These are phyloP conservation scores for Latrodectus elegans DNA, from an alignment of 2,888 invertebrate species.

Conservation along the genomic window DNA sequence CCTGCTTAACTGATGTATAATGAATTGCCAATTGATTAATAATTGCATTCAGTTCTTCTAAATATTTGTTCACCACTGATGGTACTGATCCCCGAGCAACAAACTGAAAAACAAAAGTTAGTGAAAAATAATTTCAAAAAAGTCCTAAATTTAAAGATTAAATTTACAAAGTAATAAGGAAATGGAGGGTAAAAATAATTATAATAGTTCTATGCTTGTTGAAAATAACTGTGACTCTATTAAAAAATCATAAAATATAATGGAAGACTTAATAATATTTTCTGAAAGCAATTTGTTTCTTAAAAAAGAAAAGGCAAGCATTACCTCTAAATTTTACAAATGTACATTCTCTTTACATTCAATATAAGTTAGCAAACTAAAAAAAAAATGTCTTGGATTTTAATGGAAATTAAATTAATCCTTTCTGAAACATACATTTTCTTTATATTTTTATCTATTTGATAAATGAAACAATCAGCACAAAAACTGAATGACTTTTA, in stretches of 20 bases:
- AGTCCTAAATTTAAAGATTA: too few relatives aligned
- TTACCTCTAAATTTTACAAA: too few relatives aligned
- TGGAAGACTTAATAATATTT: too few relatives aligned
- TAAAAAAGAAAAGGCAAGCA: too few relatives aligned
- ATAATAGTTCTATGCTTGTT: not conserved
- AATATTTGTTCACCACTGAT: constrained; percentile 42
- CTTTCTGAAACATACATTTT: not conserved
- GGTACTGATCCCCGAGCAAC: constrained; percentile 46
- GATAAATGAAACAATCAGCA: too few relatives aligned
- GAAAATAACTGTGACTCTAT: too few relatives aligned
- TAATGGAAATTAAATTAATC: not conserved
- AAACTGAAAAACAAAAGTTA: constrained; percentile 25
- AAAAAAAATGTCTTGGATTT: not conserved
- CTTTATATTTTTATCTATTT: not conserved
- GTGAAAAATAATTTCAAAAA: too few relatives aligned
- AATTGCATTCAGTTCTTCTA: constrained; percentile 23
- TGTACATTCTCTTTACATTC: too few relatives aligned
- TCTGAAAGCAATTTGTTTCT: too few relatives aligned
- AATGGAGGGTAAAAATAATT: not conserved
- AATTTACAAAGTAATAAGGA: not conserved
- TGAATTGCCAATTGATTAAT: constrained; percentile 6
- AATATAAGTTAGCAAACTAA: too few relatives aligned
- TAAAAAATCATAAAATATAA: too few relatives aligned
- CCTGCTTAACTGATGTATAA: constrained; percentile 7
- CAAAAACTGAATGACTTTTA: too few relatives aligned